Conservation (phyloP, 1,140 invertebrate species). For the Meloidogyne exigua region DNA sequence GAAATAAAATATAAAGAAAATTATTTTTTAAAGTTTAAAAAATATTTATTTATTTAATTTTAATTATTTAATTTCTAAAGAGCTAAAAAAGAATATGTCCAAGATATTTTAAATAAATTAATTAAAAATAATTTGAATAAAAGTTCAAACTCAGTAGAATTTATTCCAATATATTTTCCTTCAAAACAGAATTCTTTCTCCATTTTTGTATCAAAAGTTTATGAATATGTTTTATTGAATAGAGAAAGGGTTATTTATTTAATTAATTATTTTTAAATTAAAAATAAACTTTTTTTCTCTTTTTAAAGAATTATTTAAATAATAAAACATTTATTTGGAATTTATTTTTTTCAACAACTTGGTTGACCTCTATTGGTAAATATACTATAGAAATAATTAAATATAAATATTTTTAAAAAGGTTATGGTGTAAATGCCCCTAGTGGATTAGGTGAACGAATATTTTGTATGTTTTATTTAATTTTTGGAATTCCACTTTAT, state of each 20-base stretch:
- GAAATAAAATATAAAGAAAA: not conserved
- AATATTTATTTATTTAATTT: not conserved
- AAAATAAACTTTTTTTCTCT: too few species aligned
- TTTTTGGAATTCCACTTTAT: conserved; percentile 60
- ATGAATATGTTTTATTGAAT: too few species aligned
- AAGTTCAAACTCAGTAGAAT: not conserved
- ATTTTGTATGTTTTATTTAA: conserved; percentile 59
- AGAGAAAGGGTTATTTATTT: too few species aligned
- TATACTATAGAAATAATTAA: not conserved
- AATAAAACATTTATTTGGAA: conserved; percentile 54
- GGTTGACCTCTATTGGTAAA: conserved; percentile 53
- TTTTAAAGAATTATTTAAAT: conserved; percentile 30
- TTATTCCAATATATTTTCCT: not conserved
- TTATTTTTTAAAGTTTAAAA: not conserved
- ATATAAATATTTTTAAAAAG: conserved; percentile 24
- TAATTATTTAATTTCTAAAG: not conserved
- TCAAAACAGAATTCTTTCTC: not conserved
- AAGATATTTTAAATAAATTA: not conserved
- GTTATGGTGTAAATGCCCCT: conserved; percentile 60
- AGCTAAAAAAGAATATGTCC: not conserved
- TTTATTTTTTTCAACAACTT: conserved; percentile 59
- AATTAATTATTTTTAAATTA: conserved; percentile 1
- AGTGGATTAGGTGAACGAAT: conserved; percentile 49
- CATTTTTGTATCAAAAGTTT: too few species aligned
- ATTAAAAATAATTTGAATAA: not conserved